These are phyloP conservation scores for Cosmopolites sordidus DNA, from an alignment of 2,888 invertebrate species.

Conservation along the genomic window DNA sequence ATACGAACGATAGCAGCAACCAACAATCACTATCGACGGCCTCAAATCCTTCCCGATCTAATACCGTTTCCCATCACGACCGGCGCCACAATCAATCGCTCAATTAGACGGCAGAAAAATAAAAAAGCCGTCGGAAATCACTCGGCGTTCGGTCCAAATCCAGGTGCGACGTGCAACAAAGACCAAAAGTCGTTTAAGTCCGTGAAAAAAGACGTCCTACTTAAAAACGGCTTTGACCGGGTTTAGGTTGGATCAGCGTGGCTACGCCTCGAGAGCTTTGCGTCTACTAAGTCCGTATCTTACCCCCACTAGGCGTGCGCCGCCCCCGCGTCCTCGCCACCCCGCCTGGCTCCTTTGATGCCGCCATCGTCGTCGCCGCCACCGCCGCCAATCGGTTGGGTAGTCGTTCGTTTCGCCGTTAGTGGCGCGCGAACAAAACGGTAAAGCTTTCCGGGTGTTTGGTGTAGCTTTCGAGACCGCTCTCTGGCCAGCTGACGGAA, in stretches of 20 bases:
- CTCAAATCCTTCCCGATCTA: too few species aligned
- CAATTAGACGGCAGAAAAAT: neutral
- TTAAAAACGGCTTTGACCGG: conserved; percentile 50
- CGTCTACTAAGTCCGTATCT: conserved; percentile 47
- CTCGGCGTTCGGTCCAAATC: conserved; percentile 39
- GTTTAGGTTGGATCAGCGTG: conserved; percentile 47
- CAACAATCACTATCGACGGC: too few species aligned
- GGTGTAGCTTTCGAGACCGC: conserved; percentile 8
- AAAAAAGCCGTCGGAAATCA: conserved; percentile 40
- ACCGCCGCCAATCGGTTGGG: conserved; percentile 28
- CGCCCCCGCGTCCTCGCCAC: conserved; percentile 18
- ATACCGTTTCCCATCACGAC: too few species aligned
- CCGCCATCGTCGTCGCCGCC: conserved; percentile 25
- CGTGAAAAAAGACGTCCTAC: conserved; percentile 49
- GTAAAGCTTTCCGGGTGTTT: conserved; percentile 27
- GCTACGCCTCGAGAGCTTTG: conserved; percentile 49
- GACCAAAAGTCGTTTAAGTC: conserved; percentile 50
- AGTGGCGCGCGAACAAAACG: conserved; percentile 27
- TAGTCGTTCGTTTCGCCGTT: conserved; percentile 20
- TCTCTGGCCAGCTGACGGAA: neutral
- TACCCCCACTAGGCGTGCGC: conserved; percentile 31
- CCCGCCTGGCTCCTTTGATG: conserved; percentile 33
- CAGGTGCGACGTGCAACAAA: conserved; percentile 48
- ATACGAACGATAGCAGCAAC: too few species aligned
- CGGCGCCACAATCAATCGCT: neutral